A percentile compares a stretch with the other conserved stretches of the same genome.
phyloP scores from a whole-genome alignment of 2,113 vertebrate genomes.

The Gymnarchus niloticus region DNA sequence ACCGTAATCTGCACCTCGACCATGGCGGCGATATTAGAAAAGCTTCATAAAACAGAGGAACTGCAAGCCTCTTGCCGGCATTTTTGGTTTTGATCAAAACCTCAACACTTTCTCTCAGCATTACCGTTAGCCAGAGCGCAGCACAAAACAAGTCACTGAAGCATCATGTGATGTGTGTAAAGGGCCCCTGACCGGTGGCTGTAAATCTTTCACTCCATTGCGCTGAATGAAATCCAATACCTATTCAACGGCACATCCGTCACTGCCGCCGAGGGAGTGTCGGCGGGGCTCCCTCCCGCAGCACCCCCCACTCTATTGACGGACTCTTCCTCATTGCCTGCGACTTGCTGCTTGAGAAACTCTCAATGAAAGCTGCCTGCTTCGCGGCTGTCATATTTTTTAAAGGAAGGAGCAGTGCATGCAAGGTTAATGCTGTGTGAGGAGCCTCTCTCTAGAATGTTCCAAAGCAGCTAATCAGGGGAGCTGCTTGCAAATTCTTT shows the following conservation, averaged over 20 bases:
- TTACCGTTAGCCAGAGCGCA: slow-evolving; percentile 34
- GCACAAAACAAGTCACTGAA: slow-evolving; percentile 31
- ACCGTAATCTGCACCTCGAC: not conserved
- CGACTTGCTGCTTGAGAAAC: slow-evolving; percentile 25
- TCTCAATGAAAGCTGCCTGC: slow-evolving; percentile 37
- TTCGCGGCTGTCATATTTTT: slow-evolving; percentile 26
- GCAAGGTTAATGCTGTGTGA: slow-evolving; percentile 25
- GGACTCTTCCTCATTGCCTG: not conserved
- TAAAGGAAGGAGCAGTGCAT: slow-evolving; percentile 18
- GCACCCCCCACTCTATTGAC: slow-evolving; percentile 12
- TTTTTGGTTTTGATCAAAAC: slow-evolving; percentile 34
- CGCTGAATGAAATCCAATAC: slow-evolving; percentile 70
- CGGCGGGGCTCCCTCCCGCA: slow-evolving; percentile 59
- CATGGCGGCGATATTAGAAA: not conserved
- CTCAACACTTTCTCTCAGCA: slow-evolving; percentile 38
- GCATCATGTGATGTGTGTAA: slow-evolving; percentile 45
- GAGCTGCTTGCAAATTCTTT: slow-evolving; percentile 20
- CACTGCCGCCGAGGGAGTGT: slow-evolving; percentile 44
- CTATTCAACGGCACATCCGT: slow-evolving; percentile 62
- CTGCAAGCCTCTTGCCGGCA: slow-evolving; percentile 31
- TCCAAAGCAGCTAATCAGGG: slow-evolving; percentile 22
- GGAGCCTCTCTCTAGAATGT: slow-evolving; percentile 14
- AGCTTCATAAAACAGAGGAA: slow-evolving; percentile 30
- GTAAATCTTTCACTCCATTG: slow-evolving; percentile 59
- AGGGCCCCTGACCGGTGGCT: slow-evolving; percentile 45